Base-by-base conservation (phyloP, 2,797 vertebrate species). In the Etheostoma perlongum region DNA sequence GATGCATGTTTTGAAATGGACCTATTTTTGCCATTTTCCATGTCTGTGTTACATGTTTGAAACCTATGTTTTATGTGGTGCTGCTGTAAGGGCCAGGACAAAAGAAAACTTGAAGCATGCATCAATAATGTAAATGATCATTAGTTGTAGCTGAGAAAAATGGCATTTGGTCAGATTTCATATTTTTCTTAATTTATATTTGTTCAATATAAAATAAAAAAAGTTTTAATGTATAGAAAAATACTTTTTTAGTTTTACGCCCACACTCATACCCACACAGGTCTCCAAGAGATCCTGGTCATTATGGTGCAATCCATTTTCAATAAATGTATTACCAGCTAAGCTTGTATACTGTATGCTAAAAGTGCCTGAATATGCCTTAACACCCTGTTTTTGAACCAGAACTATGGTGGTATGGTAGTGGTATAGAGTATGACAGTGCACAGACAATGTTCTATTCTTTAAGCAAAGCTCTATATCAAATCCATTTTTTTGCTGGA, bases 241-340 rank as follows among this genome's bases (percentile, higher is more conserved):
- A 44, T 67, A 15, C 3, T 30, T 30, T 5, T 30, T 6, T 30
- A 30, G 5, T 5, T 30, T 30, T 30, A 30, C 30, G 30, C 30
- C 30, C 5, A 30, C 30, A 30, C 5, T 30, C 5, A 30, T 5
- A 30, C 30, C 30, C 5, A 5, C 30, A 30, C 27, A 27, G 58
- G 33, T 46, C 51, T 72, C 62, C 51, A 19, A 71, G 65, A 58
- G 70, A 59, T 81, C 52, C 63, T 80, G 60, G 21, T 44, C 36
- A 72, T 65, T 59, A 67, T 72, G 54, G 79, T 64, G 70, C 78
- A 79, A 85, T 91, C 59, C 72, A 49, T 91, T 88, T 82, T 70
- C 78, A 71, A 80, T 74, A 78, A 79, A 79, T 30, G 30, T 30
- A 30, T 85, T 62, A 66, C 54, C 67, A 74, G 52, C 14, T 61